Conservation (phyloP, 1,140 invertebrate genomes). For the Hyposmocoma kahamanoa region DNA sequence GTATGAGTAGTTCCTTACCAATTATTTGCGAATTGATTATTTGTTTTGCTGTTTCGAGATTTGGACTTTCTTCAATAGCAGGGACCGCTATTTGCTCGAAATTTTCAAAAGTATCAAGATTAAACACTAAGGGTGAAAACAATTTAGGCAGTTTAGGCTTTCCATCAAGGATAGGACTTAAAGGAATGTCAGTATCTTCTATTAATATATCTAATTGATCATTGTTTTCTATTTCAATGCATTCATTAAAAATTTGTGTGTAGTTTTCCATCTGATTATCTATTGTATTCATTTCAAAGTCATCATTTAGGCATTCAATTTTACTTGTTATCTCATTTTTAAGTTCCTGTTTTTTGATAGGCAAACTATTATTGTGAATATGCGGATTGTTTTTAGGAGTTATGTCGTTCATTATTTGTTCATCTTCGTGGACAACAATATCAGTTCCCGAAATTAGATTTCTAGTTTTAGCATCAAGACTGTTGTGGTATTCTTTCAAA, state of each 20-base stretch:
- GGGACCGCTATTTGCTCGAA: slow-evolving; percentile 49
- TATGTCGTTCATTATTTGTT: background rate
- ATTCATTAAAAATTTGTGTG: slow-evolving; percentile 12
- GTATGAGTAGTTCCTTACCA: slow-evolving; percentile 31
- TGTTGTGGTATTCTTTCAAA: too few relatives aligned
- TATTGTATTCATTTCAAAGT: background rate
- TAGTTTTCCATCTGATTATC: slow-evolving; percentile 7
- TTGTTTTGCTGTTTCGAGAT: slow-evolving; percentile 33
- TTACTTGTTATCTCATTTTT: slow-evolving; percentile 1
- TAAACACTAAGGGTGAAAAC: slow-evolving; percentile 28
- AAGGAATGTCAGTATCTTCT: slow-evolving; percentile 10
- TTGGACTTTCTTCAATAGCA: slow-evolving; percentile 30
- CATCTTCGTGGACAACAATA: background rate
- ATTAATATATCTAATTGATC: slow-evolving; percentile 6
- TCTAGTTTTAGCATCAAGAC: too few relatives aligned
- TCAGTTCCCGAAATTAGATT: too few relatives aligned
- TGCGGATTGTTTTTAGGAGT: too few relatives aligned
- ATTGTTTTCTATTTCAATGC: slow-evolving; percentile 13
- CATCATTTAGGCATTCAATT: background rate
- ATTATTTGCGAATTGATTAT: slow-evolving; percentile 51
- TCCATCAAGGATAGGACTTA: slow-evolving; percentile 21
- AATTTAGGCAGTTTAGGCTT: slow-evolving; percentile 17
- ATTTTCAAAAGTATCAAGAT: slow-evolving; percentile 49
- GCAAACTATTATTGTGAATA: background rate
- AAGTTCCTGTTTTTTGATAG: background rate